These are phyloP conservation scores for Puffinus mauretanicus DNA, from an alignment of 2,113 vertebrate species.

Conservation along the genomic window DNA sequence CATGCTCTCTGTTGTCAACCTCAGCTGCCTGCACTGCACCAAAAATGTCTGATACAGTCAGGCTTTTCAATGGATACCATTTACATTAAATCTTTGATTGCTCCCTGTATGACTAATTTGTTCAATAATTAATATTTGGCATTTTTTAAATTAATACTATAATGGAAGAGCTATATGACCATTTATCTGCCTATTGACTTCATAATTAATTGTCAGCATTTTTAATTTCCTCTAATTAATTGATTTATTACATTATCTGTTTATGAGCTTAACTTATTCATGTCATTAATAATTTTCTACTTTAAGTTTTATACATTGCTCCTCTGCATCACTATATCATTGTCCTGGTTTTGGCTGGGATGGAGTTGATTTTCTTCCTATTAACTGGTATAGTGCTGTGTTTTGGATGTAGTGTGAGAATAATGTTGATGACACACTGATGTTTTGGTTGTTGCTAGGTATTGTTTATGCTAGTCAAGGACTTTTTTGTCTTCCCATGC, in stretches of 20 bases:
- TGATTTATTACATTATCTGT: neutral
- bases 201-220: neutral
- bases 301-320: neutral
- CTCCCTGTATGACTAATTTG: neutral
- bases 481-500: too few species aligned
- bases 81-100: neutral
- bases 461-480: too few species aligned
- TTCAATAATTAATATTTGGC: neutral
- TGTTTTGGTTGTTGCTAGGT: too few species aligned
- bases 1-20: neutral
- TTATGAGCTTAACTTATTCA: neutral
- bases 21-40: neutral
- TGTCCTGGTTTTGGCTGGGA: too few species aligned
- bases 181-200: neutral
- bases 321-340: neutral
- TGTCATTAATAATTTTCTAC: neutral
- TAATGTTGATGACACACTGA: too few species aligned
- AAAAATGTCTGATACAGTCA: neutral
- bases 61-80: neutral
- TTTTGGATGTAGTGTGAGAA: too few species aligned
- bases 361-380: too few species aligned
- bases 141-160: neutral
- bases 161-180: neutral
- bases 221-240: neutral
- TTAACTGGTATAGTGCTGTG: too few species aligned